Percentiles rank a stretch among this genome's conserved stretches.
These are phyloP conservation scores for Drosophila grimshawi DNA, from an alignment of 1,140 invertebrate species.

Conservation along the genomic window DNA sequence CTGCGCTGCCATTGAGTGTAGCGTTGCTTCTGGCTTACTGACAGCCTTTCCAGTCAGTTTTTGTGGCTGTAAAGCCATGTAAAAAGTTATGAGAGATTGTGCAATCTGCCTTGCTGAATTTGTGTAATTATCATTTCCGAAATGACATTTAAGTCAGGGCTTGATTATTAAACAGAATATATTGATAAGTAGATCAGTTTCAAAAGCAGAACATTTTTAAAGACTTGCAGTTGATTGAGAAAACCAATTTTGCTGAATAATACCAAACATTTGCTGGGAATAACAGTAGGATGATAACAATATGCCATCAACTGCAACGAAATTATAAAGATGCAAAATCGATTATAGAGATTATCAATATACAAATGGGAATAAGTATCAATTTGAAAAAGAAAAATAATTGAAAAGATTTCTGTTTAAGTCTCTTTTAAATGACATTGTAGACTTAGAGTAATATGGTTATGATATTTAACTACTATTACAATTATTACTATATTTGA, in stretches of 20 bases:
- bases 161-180: slow-evolving; percentile 3
- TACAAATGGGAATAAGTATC: too few species aligned
- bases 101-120: slow-evolving; percentile 1
- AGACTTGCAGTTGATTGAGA: too few species aligned
- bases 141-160: slow-evolving; percentile 1
- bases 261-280: too few species aligned
- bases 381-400: neutral
- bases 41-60: slow-evolving; percentile 15
- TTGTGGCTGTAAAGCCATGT: slow-evolving; percentile 23
- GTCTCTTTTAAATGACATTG: neutral
- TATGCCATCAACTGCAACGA: too few species aligned
- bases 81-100: slow-evolving; percentile 25
- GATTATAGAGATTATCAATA: too few species aligned
- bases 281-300: too few species aligned
- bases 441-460: too few species aligned
- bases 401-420: neutral
- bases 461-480: too few species aligned
- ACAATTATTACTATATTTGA: too few species aligned
- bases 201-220: neutral
- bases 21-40: slow-evolving; percentile 36
- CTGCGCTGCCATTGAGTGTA: slow-evolving; percentile 16
- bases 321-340: too few species aligned
- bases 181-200: neutral
- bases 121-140: slow-evolving; percentile 31
- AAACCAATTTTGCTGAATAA: too few species aligned